Evolutionary conservation across 2,888 invertebrate genomes (phyloP), one percentile per base, ranked within the genome.

Genomic region (Altica lythri): DNA sequence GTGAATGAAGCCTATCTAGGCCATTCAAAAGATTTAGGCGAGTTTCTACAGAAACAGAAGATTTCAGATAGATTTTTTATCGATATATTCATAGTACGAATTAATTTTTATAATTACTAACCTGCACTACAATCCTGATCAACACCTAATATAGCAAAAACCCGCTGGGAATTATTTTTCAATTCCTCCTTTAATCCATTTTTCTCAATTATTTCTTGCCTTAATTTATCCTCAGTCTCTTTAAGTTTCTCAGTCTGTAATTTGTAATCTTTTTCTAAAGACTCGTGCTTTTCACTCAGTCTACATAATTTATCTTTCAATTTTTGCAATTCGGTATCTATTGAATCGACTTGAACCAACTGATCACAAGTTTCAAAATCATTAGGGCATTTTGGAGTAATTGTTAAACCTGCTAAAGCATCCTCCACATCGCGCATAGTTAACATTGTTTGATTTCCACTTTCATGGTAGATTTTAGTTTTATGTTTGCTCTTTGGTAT

Each of bases 391-490:
- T 68, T 63, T 0, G 71, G 69, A 27, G 61, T 62, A 17, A 75
- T 65, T 4, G 74, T 71, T 2, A 83, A 74, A 1, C 90, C 90
- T 0, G 83, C 82, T 45, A 91, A 77, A 3, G 86, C 86, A 12
- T 85, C 84, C 60, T 89, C 88, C 16, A 92, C 79, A 68, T 92
- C 92, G 2, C 77, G 75, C 47, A 86, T 83, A 1, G 88, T 83
- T 44, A 92, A 75, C 16, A 87, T 88, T 1, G 92, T 92, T 73
- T 92, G 92, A 9, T 84, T 82, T 40, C 83, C 81, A 25, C 83
- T 88, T 75, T 92, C 92, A 63, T 91, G 90, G 72, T 89, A 92
- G 61, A 92, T 92, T 68, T 85, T 81, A 1, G 88, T 86, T 70
- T 81, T 83, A 1, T 65, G 59, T 49, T 73, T 71, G 60, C 75